Evolutionary conservation across 2,113 vertebrate genomes (phyloP).

Genomic region (Hypomesus transpacificus): DNA sequence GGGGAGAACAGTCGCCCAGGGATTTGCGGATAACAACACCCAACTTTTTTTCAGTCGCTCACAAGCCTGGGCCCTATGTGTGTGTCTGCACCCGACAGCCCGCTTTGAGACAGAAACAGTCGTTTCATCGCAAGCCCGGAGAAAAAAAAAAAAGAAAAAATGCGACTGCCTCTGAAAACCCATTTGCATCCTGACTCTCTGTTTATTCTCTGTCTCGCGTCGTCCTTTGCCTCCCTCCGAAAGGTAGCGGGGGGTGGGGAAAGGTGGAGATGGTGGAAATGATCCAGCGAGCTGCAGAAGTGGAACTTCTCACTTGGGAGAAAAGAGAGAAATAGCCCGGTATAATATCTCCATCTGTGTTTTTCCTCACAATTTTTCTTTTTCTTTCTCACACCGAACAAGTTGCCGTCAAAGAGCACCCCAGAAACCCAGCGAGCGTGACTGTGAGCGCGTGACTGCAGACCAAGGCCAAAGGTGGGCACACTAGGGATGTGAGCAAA

Average conservation of each 20-base stretch:
- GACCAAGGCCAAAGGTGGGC: background rate
- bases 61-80: too few species aligned
- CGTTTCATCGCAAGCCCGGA: too few species aligned
- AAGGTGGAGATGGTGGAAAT: background rate
- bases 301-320: background rate
- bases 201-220: background rate
- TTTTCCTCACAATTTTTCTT: background rate
- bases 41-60: background rate
- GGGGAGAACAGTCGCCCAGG: background rate
- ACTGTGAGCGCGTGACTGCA: background rate
- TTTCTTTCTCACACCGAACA: background rate
- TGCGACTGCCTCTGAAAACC: background rate
- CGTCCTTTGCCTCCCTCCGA: background rate
- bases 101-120: too few species aligned
- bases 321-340: background rate
- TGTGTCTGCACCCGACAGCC: too few species aligned
- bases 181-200: constrained; percentile 1
- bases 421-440: background rate
- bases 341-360: background rate
- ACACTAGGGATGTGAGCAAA: background rate
- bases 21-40: too few species aligned
- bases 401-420: background rate
- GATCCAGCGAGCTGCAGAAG: background rate
- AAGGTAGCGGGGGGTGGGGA: background rate
- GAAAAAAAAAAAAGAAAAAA: background rate